These are phyloP conservation scores for Crotalus helleri DNA, from an alignment of 2,113 vertebrate species.

Conservation along the genomic window DNA sequence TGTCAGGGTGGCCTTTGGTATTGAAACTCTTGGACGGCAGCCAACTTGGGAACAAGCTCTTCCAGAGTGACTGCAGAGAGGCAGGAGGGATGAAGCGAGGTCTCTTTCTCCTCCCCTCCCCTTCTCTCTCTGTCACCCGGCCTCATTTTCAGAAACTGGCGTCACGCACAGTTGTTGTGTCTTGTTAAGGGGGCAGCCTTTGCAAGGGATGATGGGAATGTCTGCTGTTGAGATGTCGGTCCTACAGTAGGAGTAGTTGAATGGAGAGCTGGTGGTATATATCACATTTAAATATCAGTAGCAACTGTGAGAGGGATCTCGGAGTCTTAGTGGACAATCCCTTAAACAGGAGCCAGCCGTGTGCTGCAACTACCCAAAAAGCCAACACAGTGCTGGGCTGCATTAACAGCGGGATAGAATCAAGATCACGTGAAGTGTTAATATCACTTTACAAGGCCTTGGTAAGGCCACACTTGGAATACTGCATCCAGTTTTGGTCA, in stretches of 20 bases:
- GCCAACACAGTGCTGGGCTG: too few species aligned
- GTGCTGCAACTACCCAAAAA: too few species aligned
- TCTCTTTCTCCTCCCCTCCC: constrained; percentile 30
- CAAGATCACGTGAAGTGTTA: too few species aligned
- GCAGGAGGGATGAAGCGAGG: constrained; percentile 48
- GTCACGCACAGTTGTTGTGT: constrained; percentile 30
- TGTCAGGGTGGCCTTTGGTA: constrained; percentile 51
- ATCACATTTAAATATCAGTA: background rate
- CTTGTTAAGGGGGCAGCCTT: background rate
- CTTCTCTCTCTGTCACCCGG: constrained; percentile 6
- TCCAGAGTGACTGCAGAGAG: constrained; percentile 33
- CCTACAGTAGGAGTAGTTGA: background rate
- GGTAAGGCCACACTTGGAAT: too few species aligned
- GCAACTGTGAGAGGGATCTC: too few species aligned
- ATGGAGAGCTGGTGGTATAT: background rate
- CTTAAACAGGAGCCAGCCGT: too few species aligned
- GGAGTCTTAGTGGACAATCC: too few species aligned
- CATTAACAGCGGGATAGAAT: too few species aligned
- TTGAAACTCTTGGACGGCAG: constrained; percentile 38
- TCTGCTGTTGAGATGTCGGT: background rate
- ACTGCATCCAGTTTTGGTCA: too few species aligned
- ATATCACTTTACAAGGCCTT: too few species aligned
- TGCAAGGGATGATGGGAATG: background rate
- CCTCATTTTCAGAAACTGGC: constrained; percentile 41
- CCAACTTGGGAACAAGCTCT: constrained; percentile 21